These are phyloP conservation scores for Phainopepla nitens DNA, from an alignment of 2,113 vertebrate species.

Conservation along the genomic window DNA sequence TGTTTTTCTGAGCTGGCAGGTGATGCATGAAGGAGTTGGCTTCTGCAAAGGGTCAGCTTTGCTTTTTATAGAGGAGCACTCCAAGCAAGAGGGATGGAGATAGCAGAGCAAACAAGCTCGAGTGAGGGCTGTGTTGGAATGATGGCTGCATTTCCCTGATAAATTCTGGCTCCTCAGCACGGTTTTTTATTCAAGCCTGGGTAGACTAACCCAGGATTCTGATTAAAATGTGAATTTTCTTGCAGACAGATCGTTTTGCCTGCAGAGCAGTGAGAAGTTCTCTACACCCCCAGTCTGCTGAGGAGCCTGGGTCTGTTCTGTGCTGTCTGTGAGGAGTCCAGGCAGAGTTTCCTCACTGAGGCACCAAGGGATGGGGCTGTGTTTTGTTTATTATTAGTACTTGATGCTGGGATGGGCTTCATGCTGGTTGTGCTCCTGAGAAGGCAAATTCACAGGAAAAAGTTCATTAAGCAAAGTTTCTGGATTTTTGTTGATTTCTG, in stretches of 20 bases:
- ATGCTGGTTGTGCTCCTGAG: neutral
- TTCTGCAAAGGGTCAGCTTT: neutral
- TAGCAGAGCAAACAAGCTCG: neutral
- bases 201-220: accelerated
- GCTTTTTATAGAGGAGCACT: neutral
- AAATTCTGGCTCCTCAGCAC: neutral
- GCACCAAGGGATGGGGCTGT: no score
- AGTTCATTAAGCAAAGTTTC: neutral
- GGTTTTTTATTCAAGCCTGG: neutral
- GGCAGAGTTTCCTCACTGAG: neutral
- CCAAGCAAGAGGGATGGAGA: neutral
- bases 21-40: neutral
- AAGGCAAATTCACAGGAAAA: neutral
- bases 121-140: neutral
- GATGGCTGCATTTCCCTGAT: neutral
- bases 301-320: neutral
- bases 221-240: neutral
- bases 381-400: accelerated
- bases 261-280: neutral
- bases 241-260: no score
- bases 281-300: neutral
- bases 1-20: constrained; percentile 10
- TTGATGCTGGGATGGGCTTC: neutral
- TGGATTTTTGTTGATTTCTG: neutral
- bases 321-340: neutral